Conservation (phyloP, 2,888 invertebrate species). For the Shargacucullia verbasci region DNA sequence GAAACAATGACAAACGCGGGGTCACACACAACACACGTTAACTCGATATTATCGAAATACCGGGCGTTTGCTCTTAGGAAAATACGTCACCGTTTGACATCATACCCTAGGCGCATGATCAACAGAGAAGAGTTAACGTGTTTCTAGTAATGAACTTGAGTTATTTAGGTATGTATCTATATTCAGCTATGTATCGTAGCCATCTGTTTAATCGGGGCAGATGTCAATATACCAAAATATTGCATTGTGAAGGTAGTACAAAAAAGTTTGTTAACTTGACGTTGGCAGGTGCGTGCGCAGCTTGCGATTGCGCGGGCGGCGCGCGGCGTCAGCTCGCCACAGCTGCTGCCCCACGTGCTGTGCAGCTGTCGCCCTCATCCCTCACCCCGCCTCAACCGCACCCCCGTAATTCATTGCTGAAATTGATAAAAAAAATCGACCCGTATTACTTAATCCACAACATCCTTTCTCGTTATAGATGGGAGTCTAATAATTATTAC, state of each 20-base stretch:
- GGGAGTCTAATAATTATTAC: no score
- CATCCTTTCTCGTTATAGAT: slow-evolving; percentile 1
- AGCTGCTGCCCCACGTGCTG: slow-evolving; percentile 85
- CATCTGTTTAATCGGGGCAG: slow-evolving; percentile 48
- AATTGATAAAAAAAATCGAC: slow-evolving; percentile 47
- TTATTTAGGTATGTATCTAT: background rate
- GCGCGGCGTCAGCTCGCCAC: slow-evolving; percentile 57
- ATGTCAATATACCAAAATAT: slow-evolving; percentile 46
- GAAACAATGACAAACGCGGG: no score
- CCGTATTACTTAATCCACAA: slow-evolving; percentile 28
- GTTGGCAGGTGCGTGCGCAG: slow-evolving; percentile 81
- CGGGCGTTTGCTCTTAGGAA: no score
- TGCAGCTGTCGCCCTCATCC: slow-evolving; percentile 81
- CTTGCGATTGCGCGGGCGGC: slow-evolving; percentile 83
- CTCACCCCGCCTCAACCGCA: slow-evolving; percentile 57
- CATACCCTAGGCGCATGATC: no score
- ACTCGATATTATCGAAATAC: no score
- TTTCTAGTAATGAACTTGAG: no score
- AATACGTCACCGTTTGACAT: no score
- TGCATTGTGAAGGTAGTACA: slow-evolving; percentile 65
- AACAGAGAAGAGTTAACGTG: no score
- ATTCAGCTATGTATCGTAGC: background rate
- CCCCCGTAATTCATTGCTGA: slow-evolving; percentile 56
- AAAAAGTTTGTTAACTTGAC: slow-evolving; percentile 71
- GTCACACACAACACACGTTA: no score